Percentiles rank a stretch among this genome's conserved stretches.
Conservation (phyloP, 2,888 invertebrate genomes). For the Atethmia centrago region DNA sequence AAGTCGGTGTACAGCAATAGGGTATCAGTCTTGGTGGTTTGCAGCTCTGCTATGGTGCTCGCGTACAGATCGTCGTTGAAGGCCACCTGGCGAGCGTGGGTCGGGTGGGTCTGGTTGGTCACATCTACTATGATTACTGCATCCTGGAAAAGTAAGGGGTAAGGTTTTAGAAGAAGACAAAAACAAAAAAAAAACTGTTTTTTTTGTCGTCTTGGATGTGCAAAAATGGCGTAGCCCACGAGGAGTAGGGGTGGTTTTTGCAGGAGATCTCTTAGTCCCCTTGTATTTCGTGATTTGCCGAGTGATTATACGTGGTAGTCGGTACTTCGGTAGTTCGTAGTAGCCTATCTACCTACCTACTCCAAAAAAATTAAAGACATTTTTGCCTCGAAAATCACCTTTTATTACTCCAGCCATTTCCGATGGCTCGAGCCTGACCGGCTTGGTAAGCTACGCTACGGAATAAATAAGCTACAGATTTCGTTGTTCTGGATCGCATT, state of each 20-base stretch:
- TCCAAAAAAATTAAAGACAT: background rate
- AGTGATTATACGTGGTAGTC: background rate
- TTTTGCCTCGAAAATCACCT: background rate
- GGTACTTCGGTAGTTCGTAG: background rate
- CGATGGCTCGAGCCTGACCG: background rate
- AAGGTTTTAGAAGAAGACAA: background rate
- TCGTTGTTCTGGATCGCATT: slow-evolving; percentile 6
- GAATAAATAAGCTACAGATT: background rate
- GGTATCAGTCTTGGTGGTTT: slow-evolving; percentile 75
- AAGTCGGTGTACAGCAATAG: slow-evolving; percentile 83
- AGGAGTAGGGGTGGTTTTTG: background rate
- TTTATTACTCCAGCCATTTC: background rate
- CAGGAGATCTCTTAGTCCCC: background rate
- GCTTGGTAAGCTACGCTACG: background rate
- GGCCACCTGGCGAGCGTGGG: background rate
- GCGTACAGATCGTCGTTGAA: slow-evolving; percentile 19
- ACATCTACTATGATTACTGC: slow-evolving; percentile 70
- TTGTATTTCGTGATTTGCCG: background rate
- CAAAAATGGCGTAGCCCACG: background rate
- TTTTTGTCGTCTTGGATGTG: background rate
- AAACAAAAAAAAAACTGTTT: background rate
- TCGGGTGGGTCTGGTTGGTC: slow-evolving; percentile 39
- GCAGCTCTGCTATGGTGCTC: slow-evolving; percentile 65
- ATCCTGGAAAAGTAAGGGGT: slow-evolving; percentile 63
- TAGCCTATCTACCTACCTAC: background rate